Conservation (phyloP, 2,888 invertebrate species). For the Ophion costatus region DNA sequence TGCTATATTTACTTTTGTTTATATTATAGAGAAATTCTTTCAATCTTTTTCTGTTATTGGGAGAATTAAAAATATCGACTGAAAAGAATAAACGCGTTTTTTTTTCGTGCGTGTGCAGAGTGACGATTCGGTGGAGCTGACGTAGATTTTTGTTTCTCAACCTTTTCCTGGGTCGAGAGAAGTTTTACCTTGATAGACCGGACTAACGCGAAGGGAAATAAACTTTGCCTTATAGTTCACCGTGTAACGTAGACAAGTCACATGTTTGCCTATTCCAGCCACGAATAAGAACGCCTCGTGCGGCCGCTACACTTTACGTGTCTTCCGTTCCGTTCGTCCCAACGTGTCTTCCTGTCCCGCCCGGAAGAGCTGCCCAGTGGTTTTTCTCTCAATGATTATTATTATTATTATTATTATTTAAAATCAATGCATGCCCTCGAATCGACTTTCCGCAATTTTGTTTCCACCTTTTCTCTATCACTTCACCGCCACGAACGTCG, state of each 20-base stretch:
- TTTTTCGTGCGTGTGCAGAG: background rate
- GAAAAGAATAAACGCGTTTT: background rate
- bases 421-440: background rate
- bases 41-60: too few species aligned
- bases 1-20: background rate
- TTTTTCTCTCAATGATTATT: background rate
- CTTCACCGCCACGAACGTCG: background rate
- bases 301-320: constrained; percentile 16
- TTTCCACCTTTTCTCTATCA: background rate
- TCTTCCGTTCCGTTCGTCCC: constrained; percentile 11
- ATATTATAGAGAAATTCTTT: background rate
- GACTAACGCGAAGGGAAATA: background rate
- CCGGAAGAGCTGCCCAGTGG: background rate
- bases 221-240: background rate
- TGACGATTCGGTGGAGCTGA: background rate
- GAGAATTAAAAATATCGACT: too few species aligned
- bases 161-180: background rate
- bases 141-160: background rate
- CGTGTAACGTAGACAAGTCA: background rate
- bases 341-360: constrained; percentile 41
- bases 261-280: constrained; percentile 30
- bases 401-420: background rate
- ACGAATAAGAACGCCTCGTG: constrained; percentile 2
- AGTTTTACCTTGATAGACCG: background rate
- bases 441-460: background rate